Evolutionary conservation across 2,888 invertebrate species (phyloP).

Genomic region (Melinopterus prodromus): DNA sequence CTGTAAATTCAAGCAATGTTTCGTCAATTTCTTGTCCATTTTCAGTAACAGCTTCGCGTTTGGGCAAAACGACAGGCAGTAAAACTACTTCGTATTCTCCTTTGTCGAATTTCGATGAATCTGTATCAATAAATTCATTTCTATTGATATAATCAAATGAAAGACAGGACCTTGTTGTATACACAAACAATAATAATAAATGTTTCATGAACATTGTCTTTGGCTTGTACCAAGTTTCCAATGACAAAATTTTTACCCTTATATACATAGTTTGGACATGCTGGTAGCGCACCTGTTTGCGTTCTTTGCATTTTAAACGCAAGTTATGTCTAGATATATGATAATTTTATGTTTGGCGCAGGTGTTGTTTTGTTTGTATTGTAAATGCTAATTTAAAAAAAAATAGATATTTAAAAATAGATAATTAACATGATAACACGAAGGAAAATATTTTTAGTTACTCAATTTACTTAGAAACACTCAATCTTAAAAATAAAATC

Average conservation of each 20-base stretch:
- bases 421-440: constrained; percentile 17
- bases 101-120: neutral
- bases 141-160: neutral
- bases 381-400: neutral
- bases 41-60: constrained; percentile 56
- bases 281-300: neutral
- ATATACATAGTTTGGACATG: neutral
- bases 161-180: neutral
- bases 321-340: neutral
- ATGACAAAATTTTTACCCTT: neutral
- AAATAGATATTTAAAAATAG: too few relatives aligned
- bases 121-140: neutral
- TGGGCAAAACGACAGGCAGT: constrained; percentile 64
- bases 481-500: neutral
- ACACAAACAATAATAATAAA: too few relatives aligned
- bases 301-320: neutral
- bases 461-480: too few relatives aligned
- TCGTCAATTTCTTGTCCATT: constrained; percentile 59
- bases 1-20: constrained; percentile 67
- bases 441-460: constrained; percentile 8
- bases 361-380: neutral
- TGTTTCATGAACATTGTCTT: neutral
- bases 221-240: neutral
- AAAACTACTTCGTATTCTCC: constrained; percentile 69
- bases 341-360: neutral